Evolutionary conservation across 1,140 invertebrate species (phyloP).

Genomic region (Melipona quadrifasciata): DNA sequence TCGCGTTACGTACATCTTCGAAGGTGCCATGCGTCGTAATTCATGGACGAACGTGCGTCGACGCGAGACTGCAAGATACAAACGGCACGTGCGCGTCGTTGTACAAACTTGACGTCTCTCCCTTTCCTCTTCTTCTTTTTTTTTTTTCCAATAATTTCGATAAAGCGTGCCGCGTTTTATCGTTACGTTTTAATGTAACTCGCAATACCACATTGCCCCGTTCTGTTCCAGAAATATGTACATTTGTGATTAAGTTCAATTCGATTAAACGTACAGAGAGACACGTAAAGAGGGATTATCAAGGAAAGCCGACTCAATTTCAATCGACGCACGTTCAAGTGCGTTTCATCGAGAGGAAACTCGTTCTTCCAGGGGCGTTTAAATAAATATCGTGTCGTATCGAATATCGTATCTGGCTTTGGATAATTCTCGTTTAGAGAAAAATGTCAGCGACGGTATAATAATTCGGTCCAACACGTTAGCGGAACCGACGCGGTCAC

Average conservation of each 20-base stretch:
- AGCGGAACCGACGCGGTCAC: background rate
- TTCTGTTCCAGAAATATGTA: background rate
- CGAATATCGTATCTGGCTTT: background rate
- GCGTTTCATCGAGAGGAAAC: background rate
- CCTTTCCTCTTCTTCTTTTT: background rate
- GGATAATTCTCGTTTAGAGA: too few species aligned
- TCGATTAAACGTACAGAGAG: background rate
- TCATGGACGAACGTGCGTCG: background rate
- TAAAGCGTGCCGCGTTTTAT: background rate
- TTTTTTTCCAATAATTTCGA: background rate
- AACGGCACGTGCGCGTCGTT: too few species aligned
- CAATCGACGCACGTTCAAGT: background rate
- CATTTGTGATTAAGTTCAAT: background rate
- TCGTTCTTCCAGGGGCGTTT: background rate
- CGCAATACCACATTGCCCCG: background rate
- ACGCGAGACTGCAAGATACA: background rate
- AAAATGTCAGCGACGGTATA: too few species aligned
- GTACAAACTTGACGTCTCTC: background rate
- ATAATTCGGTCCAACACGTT: background rate
- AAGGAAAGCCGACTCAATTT: too few species aligned
- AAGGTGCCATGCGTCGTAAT: background rate
- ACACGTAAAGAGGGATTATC: background rate
- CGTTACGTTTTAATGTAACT: background rate
- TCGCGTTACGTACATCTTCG: background rate
- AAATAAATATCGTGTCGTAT: background rate